Conservation (phyloP, 2,113 vertebrate genomes). For the Hassar affinis region DNA sequence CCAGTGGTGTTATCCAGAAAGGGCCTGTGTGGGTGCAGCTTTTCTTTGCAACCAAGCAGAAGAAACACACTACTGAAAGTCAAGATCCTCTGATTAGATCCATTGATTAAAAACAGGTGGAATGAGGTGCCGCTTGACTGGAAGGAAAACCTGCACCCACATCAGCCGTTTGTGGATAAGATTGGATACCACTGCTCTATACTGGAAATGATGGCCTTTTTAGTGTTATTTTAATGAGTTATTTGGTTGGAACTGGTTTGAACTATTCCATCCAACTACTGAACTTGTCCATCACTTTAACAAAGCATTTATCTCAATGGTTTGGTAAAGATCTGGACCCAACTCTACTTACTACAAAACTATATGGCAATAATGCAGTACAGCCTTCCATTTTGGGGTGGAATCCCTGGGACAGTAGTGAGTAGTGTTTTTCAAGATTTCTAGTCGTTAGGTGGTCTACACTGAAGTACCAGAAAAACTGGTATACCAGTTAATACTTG, state of each 20-base stretch:
- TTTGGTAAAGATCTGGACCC: neutral
- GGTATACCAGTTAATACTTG: no score
- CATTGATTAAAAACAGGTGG: no score
- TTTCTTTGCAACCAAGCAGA: no score
- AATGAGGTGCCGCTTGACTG: no score
- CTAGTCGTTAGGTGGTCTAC: neutral
- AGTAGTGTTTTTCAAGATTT: neutral
- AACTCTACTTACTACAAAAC: neutral
- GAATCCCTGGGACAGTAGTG: neutral
- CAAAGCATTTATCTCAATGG: neutral
- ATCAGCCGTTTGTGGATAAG: no score
- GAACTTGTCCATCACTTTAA: neutral
- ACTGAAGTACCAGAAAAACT: no score
- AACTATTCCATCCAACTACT: neutral
- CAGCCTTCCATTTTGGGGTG: neutral
- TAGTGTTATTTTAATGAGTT: neutral
- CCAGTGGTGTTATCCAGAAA: no score
- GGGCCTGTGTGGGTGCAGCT: no score
- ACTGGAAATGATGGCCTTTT: neutral
- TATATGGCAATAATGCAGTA: neutral
- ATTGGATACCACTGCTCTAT: no score
- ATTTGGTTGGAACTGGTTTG: neutral
- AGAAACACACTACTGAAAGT: no score
- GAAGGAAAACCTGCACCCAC: no score
- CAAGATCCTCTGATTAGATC: no score